Percentiles rank a stretch among this genome's conserved stretches.
These are phyloP conservation scores for Nycticorax nycticorax DNA, from an alignment of 2,113 vertebrate genomes.

Conservation along the genomic window DNA sequence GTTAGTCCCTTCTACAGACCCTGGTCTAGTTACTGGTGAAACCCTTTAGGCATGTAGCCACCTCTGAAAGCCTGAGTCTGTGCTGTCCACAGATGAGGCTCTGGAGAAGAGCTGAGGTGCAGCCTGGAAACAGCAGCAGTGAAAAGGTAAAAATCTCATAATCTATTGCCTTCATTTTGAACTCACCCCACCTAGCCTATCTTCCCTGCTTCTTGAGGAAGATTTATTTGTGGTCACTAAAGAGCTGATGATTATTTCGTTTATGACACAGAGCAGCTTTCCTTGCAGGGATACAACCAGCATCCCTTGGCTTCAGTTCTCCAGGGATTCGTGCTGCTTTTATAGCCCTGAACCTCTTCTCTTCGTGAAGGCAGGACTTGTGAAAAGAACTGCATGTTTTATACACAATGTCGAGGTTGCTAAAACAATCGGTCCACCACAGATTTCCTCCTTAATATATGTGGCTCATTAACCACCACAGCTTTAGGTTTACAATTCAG, in stretches of 20 bases:
- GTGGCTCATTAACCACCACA: neutral
- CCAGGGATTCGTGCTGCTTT: neutral
- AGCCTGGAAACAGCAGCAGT: neutral
- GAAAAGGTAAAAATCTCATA: neutral
- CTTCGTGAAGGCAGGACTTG: neutral
- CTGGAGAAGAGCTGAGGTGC: neutral
- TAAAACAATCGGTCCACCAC: neutral
- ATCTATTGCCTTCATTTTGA: neutral
- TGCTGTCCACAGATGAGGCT: neutral
- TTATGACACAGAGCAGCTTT: neutral
- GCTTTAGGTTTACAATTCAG: neutral
- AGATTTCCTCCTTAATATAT: neutral
- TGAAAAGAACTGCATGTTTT: neutral
- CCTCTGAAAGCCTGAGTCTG: neutral
- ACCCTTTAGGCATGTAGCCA: neutral
- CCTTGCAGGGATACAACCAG: neutral
- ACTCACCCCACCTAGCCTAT: neutral
- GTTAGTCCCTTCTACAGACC: neutral
- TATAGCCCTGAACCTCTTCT: neutral
- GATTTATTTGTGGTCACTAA: neutral
- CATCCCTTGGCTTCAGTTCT: neutral
- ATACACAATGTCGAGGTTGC: accelerated
- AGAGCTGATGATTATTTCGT: neutral
- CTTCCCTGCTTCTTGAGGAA: neutral
- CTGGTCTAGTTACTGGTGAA: neutral